A percentile compares a stretch with the other conserved stretches of the same genome.
phyloP scores from a whole-genome alignment of 1,140 invertebrate species.

The Centruroides vittatus region DNA sequence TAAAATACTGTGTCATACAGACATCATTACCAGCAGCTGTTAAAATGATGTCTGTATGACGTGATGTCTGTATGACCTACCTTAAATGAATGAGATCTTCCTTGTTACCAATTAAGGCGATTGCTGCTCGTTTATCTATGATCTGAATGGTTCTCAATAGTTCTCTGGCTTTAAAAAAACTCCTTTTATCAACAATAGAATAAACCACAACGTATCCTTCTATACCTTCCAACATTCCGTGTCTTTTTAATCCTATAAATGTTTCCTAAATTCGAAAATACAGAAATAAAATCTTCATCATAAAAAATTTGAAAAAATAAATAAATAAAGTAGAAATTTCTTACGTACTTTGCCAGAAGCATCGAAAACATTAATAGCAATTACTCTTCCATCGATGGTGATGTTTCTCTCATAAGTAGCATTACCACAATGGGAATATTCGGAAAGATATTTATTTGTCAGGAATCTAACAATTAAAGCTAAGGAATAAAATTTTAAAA shows the following conservation, averaged over 20 bases:
- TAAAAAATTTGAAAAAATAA: too few species aligned
- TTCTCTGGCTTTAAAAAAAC: slow-evolving; percentile 1
- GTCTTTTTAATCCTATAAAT: background rate
- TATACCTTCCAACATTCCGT: background rate
- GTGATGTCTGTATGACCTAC: background rate
- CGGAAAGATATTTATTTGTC: slow-evolving; percentile 6
- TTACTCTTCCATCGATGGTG: background rate
- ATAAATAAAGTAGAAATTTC: too few species aligned
- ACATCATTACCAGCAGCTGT: too few species aligned
- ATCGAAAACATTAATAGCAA: background rate
- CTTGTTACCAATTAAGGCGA: slow-evolving; percentile 3
- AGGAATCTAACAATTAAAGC: background rate
- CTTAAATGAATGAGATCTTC: slow-evolving; percentile 2
- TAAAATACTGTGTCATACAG: too few species aligned
- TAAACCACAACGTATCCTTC: slow-evolving; percentile 6
- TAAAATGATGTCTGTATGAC: too few species aligned
- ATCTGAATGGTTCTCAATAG: background rate
- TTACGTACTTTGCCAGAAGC: slow-evolving; percentile 1
- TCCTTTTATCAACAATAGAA: slow-evolving; percentile 5
- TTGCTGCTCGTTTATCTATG: background rate
- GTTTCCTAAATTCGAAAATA: background rate
- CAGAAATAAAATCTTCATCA: too few species aligned
- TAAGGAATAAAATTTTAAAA: background rate
- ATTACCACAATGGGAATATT: background rate
- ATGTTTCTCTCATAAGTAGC: slow-evolving; percentile 1